Conservation (phyloP, 2,888 invertebrate genomes). For the Saturnia japonica region DNA sequence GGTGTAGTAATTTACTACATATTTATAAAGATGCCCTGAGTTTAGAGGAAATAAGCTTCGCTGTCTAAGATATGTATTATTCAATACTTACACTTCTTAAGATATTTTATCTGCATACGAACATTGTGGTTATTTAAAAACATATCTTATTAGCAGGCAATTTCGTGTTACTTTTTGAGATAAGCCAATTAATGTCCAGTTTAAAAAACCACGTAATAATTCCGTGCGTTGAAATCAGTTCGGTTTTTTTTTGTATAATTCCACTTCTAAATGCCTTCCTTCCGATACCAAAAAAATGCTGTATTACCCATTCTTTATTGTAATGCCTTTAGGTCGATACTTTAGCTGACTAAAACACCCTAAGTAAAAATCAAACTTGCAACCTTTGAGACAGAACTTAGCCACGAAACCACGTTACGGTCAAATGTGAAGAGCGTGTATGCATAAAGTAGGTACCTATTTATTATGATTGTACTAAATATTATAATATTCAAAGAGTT, state of each 20-base stretch:
- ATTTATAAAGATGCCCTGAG: too few species aligned
- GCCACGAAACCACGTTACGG: background rate
- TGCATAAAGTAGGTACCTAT: background rate
- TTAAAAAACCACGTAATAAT: too few species aligned
- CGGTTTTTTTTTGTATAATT: too few species aligned
- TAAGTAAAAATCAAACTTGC: background rate
- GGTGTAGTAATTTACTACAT: too few species aligned
- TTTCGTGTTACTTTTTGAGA: background rate
- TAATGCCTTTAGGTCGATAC: too few species aligned
- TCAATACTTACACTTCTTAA: background rate
- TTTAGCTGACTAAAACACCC: background rate
- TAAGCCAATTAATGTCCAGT: background rate
- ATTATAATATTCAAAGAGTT: conserved; percentile 25
- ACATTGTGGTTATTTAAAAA: too few species aligned
- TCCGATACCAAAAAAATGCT: too few species aligned
- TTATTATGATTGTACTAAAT: background rate
- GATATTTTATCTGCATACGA: background rate
- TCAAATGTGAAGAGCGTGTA: background rate
- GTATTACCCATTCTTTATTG: too few species aligned
- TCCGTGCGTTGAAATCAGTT: too few species aligned
- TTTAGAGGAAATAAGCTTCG: background rate
- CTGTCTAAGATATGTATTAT: background rate
- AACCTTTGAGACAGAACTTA: background rate
- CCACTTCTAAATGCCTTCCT: too few species aligned
- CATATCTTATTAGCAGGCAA: background rate